Percentiles rank a stretch among this genome's conserved stretches.
phyloP scores from a whole-genome alignment of 2,888 invertebrate genomes.

The Tetropium fuscum region DNA sequence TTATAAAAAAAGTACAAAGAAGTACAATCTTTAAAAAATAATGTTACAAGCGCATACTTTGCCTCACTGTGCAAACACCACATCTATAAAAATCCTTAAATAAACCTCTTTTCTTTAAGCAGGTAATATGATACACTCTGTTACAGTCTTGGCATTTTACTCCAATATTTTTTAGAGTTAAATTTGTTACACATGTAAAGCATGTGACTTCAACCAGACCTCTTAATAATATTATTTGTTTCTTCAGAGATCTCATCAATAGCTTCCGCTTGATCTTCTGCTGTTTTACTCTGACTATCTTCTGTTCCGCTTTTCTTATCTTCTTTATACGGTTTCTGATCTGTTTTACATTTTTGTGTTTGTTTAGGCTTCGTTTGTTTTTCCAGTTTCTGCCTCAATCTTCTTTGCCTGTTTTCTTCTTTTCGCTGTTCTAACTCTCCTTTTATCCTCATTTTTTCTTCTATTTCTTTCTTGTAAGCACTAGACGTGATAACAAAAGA shows the following conservation, averaged over 20 bases:
- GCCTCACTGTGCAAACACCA: neutral
- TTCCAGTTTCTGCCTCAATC: neutral
- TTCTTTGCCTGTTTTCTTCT: slow-evolving; percentile 13
- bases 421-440: slow-evolving; percentile 8
- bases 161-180: neutral
- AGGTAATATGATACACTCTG: neutral
- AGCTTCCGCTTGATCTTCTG: neutral
- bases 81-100: neutral
- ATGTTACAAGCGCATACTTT: neutral
- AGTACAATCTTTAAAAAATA: no score
- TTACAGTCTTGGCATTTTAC: neutral
- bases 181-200: neutral
- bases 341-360: neutral
- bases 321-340: neutral
- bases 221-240: neutral
- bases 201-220: neutral
- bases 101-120: neutral
- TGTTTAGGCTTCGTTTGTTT: neutral
- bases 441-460: slow-evolving; percentile 13
- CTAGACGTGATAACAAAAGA: slow-evolving; percentile 8
- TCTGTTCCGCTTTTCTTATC: neutral
- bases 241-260: neutral
- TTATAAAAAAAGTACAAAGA: neutral
- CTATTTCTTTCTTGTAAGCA: slow-evolving; percentile 11
- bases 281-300: neutral